Percentiles rank a stretch among this genome's conserved stretches.
These are phyloP conservation scores for Nomada fabriciana DNA, from an alignment of 2,888 invertebrate genomes.

Conservation along the genomic window DNA sequence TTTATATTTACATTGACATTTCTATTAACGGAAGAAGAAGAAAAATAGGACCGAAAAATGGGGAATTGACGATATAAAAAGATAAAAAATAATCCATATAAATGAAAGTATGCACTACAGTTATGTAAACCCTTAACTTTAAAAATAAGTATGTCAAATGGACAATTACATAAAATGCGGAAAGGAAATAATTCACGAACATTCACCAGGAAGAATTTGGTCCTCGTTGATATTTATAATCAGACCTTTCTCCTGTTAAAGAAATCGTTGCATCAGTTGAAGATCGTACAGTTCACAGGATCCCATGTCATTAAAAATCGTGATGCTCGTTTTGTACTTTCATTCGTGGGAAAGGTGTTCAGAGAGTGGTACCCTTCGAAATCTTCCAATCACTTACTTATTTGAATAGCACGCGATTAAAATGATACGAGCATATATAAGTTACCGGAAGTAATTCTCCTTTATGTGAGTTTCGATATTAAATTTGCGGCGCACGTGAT, in stretches of 20 bases:
- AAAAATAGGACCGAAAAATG: neutral
- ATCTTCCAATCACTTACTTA: neutral
- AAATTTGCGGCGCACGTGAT: no score
- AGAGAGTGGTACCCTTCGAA: conserved; percentile 8
- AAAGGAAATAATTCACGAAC: conserved; percentile 41
- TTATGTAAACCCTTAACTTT: no score
- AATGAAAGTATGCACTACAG: no score
- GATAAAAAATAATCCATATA: conserved; percentile 33
- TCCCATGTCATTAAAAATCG: conserved; percentile 17
- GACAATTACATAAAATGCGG: neutral
- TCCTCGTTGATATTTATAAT: conserved; percentile 20
- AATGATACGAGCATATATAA: neutral
- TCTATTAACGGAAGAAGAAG: no score
- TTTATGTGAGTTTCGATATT: neutral
- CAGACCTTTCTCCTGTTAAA: conserved; percentile 42
- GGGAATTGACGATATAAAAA: neutral
- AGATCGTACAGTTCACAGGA: neutral
- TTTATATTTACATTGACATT: no score
- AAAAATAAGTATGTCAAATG: conserved; percentile 9
- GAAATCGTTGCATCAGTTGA: conserved; percentile 5
- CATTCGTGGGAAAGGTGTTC: conserved; percentile 30
- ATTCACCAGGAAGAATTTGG: conserved; percentile 57
- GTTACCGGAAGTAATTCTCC: neutral
- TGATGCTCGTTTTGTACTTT: conserved; percentile 13
- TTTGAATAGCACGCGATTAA: neutral